A percentile compares a stretch with the other conserved stretches of the same genome.
Evolutionary conservation across 37 sponge, comb jelly and placozoan genomes (phyloP).

Genomic region (Haliclona indistincta): DNA sequence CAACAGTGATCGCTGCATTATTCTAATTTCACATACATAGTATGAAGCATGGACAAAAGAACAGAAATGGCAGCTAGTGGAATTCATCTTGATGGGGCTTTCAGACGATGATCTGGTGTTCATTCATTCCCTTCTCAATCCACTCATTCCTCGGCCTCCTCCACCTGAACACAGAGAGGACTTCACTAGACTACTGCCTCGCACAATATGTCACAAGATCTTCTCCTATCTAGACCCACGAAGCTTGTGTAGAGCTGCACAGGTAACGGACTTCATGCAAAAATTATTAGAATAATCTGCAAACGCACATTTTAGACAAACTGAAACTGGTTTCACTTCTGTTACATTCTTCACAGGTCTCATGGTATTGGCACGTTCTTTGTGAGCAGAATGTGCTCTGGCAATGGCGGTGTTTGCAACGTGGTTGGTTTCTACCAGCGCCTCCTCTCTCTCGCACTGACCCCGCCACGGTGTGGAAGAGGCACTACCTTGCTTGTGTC

Average conservation of each 20-base stretch:
- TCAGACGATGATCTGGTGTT: conserved; percentile 33
- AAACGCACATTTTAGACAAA: no score
- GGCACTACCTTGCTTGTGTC: conserved; percentile 62
- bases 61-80: conserved; percentile 54
- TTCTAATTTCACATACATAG: conserved; percentile 6
- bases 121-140: conserved; percentile 43
- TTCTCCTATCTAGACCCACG: conserved; percentile 65
- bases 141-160: conserved; percentile 9
- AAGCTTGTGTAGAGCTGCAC: conserved; percentile 70
- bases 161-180: conserved; percentile 7
- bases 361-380: conserved; percentile 73
- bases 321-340: no score
- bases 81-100: conserved; percentile 28
- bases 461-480: conserved; percentile 51
- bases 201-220: conserved; percentile 40
- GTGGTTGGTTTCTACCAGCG: conserved; percentile 58
- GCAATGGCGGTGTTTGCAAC: conserved; percentile 46
- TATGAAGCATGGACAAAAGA: conserved; percentile 52
- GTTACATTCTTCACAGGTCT: no score
- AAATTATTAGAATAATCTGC: neutral
- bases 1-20: neutral
- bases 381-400: conserved; percentile 48
- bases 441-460: conserved; percentile 15
- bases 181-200: conserved; percentile 56
- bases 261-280: conserved; percentile 18